These are phyloP conservation scores for Oreotrochilus melanogaster DNA, from an alignment of 2,113 vertebrate species.

Conservation along the genomic window DNA sequence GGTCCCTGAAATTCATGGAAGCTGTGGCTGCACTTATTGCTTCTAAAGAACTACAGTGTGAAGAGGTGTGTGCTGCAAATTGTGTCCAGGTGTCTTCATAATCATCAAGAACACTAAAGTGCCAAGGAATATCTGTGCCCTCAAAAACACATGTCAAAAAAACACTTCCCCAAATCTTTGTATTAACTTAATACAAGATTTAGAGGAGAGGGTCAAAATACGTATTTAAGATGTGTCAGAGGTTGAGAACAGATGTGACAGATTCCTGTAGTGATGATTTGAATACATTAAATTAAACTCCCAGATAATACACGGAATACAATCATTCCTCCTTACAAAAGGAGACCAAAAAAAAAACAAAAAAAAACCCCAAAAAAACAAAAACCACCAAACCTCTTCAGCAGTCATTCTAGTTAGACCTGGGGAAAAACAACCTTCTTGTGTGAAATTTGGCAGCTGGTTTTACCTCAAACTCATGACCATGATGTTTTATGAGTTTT, in stretches of 20 bases:
- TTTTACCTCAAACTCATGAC: background rate
- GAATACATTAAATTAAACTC: background rate
- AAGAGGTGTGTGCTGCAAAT: background rate
- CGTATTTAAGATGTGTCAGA: background rate
- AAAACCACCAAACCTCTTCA: background rate
- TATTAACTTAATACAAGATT: background rate
- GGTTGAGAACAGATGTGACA: background rate
- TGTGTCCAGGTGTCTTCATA: background rate
- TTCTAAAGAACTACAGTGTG: background rate
- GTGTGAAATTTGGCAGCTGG: background rate
- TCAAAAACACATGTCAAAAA: background rate
- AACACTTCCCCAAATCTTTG: background rate
- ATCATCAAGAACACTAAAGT: background rate
- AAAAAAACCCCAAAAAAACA: background rate
- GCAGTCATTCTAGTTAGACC: background rate
- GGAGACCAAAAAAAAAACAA: background rate
- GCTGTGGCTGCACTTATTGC: background rate
- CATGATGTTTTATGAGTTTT: background rate
- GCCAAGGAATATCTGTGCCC: background rate
- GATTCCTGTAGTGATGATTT: background rate
- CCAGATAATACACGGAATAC: background rate
- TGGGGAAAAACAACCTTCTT: background rate
- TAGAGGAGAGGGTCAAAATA: background rate
- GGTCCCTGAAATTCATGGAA: background rate
- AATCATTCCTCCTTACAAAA: background rate